Percentiles rank a stretch among this genome's conserved stretches.
These are phyloP conservation scores for Dryoscopus gambensis DNA, from an alignment of 2,113 vertebrate species.

Conservation along the genomic window DNA sequence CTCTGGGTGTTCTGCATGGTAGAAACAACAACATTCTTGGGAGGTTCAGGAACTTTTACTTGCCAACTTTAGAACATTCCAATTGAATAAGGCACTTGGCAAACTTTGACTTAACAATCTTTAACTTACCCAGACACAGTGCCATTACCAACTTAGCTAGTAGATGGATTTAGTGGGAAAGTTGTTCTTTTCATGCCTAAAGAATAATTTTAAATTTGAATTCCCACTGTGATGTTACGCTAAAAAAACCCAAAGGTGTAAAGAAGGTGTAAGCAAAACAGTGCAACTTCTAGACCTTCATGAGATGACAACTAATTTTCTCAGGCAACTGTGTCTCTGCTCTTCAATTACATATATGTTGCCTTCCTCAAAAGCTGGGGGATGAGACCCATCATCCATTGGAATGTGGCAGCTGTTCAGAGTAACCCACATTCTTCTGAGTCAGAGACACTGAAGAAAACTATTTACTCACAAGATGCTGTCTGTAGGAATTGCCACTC, in stretches of 20 bases:
- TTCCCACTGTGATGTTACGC: background rate
- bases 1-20: background rate
- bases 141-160: background rate
- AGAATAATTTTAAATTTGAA: background rate
- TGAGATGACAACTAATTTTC: background rate
- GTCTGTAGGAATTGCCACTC: background rate
- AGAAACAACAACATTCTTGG: background rate
- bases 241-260: background rate
- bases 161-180: background rate
- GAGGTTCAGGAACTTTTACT: background rate
- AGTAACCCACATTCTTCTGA: background rate
- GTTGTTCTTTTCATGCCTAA: background rate
- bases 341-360: background rate
- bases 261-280: background rate
- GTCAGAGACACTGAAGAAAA: background rate
- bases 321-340: background rate
- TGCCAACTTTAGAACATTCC: background rate
- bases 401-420: background rate
- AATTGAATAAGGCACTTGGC: background rate
- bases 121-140: background rate
- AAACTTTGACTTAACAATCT: background rate
- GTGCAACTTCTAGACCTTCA: background rate
- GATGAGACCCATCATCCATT: background rate
- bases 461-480: background rate
- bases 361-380: background rate